Base-by-base conservation (phyloP, 2,797 vertebrate species). In the Enteromius anoplus region DNA sequence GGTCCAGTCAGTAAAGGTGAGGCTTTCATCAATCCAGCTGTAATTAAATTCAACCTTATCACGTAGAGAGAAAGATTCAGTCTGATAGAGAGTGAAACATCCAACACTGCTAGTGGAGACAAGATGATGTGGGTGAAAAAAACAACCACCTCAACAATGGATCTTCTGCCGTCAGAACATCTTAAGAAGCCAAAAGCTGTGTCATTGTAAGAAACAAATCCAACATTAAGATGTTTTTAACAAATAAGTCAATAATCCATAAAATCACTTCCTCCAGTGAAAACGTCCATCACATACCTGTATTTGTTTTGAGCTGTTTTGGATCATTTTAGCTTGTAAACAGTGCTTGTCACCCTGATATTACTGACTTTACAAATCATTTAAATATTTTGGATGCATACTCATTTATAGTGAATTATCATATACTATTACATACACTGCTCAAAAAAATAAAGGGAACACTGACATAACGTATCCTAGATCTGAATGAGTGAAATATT, bases 41-140 rank as follows among this genome's bases (percentile, higher is more conserved):
- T 91, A 91, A 93, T 95, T 92, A 91, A 89, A 88, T 81, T 37
- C 53, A 87, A 88, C 87, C 87, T 85, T 90, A 88, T 90, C 69
- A 85, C 85, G 82, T 87, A 82, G 51, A 77, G 83, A 82, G 70
- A 79, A 85, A 51, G 81, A 83, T 87, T 81, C 72, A 60, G 62
- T 45, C 29, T 4, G 23, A 47, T 3, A 42, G 66, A 66, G 34
- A 60, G 26, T 37, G 69, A 45, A 29, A 47, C 3, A 34, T 32
- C 15, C 1, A 64, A 29, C 47, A 62, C 66, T 40, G 34, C 32
- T 21, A 37, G 42, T 45, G 55, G 23, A 53, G 78, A 72, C 6
- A 40, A 77, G 53, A 53, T n/a, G 14, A 5, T 15, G 49, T 6
- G 49, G 15, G 49, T 17, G 15, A 51, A 6, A 51, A 49, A 51